Base-by-base conservation (phyloP, 37 sponge, comb jelly and placozoan genomes). In the Lycopodina hypogea region DNA sequence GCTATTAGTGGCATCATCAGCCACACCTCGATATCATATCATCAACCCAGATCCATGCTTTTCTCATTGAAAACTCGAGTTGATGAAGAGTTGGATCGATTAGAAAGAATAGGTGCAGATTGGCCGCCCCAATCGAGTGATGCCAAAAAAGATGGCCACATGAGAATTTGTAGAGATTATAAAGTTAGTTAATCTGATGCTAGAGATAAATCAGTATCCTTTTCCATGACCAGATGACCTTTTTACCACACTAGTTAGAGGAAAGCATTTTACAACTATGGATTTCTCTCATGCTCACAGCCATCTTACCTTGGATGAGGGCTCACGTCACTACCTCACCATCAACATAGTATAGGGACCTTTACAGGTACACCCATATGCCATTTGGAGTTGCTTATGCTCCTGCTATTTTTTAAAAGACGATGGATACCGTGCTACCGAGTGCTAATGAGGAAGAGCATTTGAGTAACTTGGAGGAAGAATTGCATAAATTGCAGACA, bases 191-290 rank as follows among this genome's bases (percentile, higher is more conserved):
- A 59, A 59, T 59, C 28, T 18, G 4, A 18, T 26, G n/a, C 60
- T 59, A 28, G 60, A 59, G 60, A 26, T 59, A 26, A 26, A 59
- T 26, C 60, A 59, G 28, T 59, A 23, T 59, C 60, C 60, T 14
- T 50, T 88, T 17, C 86, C 86, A 12, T 41, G 70, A 36, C 78
- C 85, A 0, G 85, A 84, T 9, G 85, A 84, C 9, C 1, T 78
- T 8, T 86, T 78, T 71, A 66, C 80, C 22, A 66, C 80, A 30
- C 9, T 86, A 38, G 57, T 68, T 26, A 60, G 60, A 30, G 86
- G 80, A 7, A 2, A 67, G 53, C 30, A 73, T 7, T 73, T 73
- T 29, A 53, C 74, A 19, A 72, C 79, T 4, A 28, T 86, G 24
- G 86, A 86, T 37, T 41, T 79, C 30, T 35, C 73, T 19, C 63